Evolutionary conservation across 2,888 invertebrate genomes (phyloP).

Genomic region (Dexiosoma caninum): DNA sequence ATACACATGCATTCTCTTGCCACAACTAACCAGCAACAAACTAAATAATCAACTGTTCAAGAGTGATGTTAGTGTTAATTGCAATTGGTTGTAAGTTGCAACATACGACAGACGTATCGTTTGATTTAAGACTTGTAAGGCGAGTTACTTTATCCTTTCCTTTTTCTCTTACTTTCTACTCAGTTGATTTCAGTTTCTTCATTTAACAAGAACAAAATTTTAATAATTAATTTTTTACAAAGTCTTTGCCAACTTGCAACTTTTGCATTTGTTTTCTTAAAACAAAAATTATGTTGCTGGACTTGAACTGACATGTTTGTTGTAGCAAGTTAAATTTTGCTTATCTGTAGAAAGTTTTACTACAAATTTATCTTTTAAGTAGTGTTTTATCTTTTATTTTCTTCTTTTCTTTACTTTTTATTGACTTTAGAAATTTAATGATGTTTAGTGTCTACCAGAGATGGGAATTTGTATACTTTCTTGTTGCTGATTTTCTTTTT

Average conservation of each 20-base stretch:
- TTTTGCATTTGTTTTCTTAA: not conserved
- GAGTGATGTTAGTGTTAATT: slow-evolving; percentile 43
- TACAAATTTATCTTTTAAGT: not conserved
- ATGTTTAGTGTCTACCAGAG: not conserved
- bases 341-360: not conserved
- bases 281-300: slow-evolving; percentile 1
- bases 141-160: not conserved
- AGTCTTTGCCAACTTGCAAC: slow-evolving; percentile 43
- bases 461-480: too few species aligned
- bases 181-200: slow-evolving; percentile 6
- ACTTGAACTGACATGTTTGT: not conserved
- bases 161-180: not conserved
- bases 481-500: too few species aligned
- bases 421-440: too few species aligned
- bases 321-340: slow-evolving; percentile 1
- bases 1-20: not conserved
- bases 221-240: slow-evolving; percentile 61
- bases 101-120: slow-evolving; percentile 4
- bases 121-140: slow-evolving; percentile 10
- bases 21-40: not conserved
- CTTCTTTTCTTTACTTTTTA: too few species aligned
- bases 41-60: slow-evolving; percentile 8
- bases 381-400: too few species aligned
- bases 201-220: slow-evolving; percentile 26
- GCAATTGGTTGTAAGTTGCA: slow-evolving; percentile 36